phyloP scores from a whole-genome alignment of 2,888 invertebrate species.

The Galerucella calmariensis region DNA sequence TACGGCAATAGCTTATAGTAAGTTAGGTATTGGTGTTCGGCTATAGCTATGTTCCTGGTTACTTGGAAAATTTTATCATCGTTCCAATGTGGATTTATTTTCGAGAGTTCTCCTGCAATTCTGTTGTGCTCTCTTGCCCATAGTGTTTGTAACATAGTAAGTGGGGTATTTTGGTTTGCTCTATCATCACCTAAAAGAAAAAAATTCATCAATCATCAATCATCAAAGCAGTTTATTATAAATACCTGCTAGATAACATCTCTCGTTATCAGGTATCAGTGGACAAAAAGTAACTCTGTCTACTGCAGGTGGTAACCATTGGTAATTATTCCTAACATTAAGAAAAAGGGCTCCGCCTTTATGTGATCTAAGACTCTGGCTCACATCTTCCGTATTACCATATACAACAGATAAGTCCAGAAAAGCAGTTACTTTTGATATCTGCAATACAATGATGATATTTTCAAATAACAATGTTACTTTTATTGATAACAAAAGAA shows the following conservation, averaged over 20 bases:
- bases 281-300: constrained; percentile 33
- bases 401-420: constrained; percentile 64
- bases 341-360: constrained; percentile 55
- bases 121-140: constrained; percentile 66
- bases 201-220: constrained; percentile 13
- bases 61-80: constrained; percentile 65
- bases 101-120: constrained; percentile 58
- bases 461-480: background rate
- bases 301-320: constrained; percentile 56
- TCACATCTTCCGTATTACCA: constrained; percentile 59
- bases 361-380: constrained; percentile 51
- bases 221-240: background rate
- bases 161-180: constrained; percentile 62
- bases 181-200: constrained; percentile 59
- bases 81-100: constrained; percentile 66
- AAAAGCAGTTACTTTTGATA: constrained; percentile 60
- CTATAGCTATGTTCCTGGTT: constrained; percentile 62
- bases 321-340: constrained; percentile 54
- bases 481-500: background rate
- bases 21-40: constrained; percentile 72
- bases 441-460: constrained; percentile 40
- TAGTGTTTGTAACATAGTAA: constrained; percentile 63
- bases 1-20: constrained; percentile 78
- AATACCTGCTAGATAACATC: constrained; percentile 41
- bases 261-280: constrained; percentile 6